These are phyloP conservation scores for Paramisgurnus dabryanus DNA, from an alignment of 2,113 vertebrate genomes.

Conservation along the genomic window DNA sequence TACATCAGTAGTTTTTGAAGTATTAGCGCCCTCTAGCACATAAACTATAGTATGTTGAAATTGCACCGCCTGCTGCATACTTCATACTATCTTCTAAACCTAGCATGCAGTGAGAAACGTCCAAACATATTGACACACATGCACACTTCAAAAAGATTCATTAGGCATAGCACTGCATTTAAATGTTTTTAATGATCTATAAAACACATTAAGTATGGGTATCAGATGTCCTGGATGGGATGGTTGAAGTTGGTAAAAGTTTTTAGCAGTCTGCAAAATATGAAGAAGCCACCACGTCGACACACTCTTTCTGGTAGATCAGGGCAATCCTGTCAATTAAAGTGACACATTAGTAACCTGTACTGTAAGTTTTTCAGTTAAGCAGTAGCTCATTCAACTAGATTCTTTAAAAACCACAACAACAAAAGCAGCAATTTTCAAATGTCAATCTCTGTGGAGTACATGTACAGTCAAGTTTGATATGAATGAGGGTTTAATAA, in stretches of 20 bases:
- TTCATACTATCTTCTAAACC: no score
- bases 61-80: no score
- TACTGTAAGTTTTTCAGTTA: background rate
- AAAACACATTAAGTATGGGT: background rate
- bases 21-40: no score
- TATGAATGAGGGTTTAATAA: background rate
- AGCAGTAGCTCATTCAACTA: background rate
- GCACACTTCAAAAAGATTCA: background rate
- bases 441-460: background rate
- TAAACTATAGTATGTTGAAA: no score
- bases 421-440: background rate
- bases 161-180: background rate
- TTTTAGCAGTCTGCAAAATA: constrained; percentile 33
- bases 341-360: background rate
- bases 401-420: background rate
- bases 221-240: background rate
- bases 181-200: constrained; percentile 5
- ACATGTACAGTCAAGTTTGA: background rate
- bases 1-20: no score
- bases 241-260: background rate
- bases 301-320: constrained; percentile 24
- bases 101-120: no score
- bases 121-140: background rate
- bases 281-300: background rate
- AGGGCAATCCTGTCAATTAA: background rate